These are phyloP conservation scores for Hydropsyche betteni DNA, from an alignment of 2,888 invertebrate genomes.

Conservation along the genomic window DNA sequence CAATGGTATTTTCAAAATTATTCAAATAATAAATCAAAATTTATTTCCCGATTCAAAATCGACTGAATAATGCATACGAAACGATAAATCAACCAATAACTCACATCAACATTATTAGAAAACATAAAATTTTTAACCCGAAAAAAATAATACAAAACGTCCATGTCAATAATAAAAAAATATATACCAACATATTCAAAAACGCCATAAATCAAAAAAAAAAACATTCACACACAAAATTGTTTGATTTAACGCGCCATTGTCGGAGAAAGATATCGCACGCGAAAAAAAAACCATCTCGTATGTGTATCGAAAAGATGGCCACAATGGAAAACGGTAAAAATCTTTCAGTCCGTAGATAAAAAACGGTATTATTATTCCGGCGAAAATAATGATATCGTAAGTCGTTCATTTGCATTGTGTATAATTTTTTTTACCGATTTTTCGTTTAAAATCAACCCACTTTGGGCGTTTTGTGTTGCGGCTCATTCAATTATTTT, in stretches of 20 bases:
- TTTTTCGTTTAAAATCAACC: slow-evolving; percentile 40
- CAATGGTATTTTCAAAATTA: no score
- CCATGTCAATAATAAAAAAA: no score
- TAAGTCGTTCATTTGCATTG: slow-evolving; percentile 40
- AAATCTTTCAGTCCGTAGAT: not conserved
- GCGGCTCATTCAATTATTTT: no score
- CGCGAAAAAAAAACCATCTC: not conserved
- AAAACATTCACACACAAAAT: not conserved
- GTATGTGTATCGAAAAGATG: slow-evolving; percentile 12
- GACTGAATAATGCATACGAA: no score
- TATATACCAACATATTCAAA: no score
- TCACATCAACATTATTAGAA: no score
- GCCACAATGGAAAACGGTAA: slow-evolving; percentile 36
- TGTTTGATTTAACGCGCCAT: slow-evolving; percentile 18
- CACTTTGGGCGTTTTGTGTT: slow-evolving; percentile 18
- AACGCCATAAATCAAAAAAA: not conserved
- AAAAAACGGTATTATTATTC: slow-evolving; percentile 34
- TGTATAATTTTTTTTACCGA: not conserved
- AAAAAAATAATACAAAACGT: no score
- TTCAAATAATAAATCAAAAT: no score
- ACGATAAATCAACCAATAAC: no score
- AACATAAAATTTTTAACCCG: no score
- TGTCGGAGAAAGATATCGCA: not conserved
- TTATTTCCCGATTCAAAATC: no score
- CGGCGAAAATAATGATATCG: slow-evolving; percentile 15